A percentile compares a stretch with the other conserved stretches of the same genome.
phyloP scores from a whole-genome alignment of 2,113 vertebrate species.

The Amia ocellicauda region DNA sequence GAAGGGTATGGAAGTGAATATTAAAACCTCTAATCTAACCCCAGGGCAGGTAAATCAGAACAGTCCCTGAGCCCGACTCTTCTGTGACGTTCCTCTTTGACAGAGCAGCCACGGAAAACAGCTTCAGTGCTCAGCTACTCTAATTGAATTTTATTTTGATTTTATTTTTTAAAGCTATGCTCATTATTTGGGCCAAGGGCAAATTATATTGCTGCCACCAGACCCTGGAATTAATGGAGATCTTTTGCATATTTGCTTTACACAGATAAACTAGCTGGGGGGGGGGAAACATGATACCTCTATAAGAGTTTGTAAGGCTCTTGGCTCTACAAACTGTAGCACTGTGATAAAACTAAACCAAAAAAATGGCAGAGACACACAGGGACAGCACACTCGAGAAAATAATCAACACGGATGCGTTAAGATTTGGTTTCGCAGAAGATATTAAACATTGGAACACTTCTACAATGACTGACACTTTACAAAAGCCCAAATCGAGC shows the following conservation, averaged over 20 bases:
- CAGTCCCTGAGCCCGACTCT: neutral
- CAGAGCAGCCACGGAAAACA: constrained; percentile 8
- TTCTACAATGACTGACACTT: too few species aligned
- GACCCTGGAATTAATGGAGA: constrained; percentile 20
- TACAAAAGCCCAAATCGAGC: too few species aligned
- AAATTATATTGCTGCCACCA: constrained; percentile 18
- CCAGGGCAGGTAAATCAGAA: constrained; percentile 17
- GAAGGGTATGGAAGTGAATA: constrained; percentile 17
- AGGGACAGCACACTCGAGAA: too few species aligned
- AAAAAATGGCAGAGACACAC: too few species aligned
- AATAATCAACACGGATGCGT: too few species aligned
- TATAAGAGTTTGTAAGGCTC: constrained; percentile 24
- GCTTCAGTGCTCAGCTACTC: neutral
- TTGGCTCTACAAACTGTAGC: too few species aligned
- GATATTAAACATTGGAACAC: too few species aligned
- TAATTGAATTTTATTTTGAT: constrained; percentile 23
- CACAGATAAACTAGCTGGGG: constrained; percentile 21
- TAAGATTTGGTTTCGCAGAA: too few species aligned
- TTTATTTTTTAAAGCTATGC: constrained; percentile 15
- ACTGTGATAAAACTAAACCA: too few species aligned
- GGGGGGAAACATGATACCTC: constrained; percentile 15
- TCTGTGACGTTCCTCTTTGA: constrained; percentile 1
- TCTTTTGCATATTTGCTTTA: constrained; percentile 18
- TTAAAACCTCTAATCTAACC: constrained; percentile 18
- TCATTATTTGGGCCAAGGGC: constrained; percentile 11